Conservation (phyloP, 1,140 invertebrate species). For the Gonatopus flavifemur region DNA sequence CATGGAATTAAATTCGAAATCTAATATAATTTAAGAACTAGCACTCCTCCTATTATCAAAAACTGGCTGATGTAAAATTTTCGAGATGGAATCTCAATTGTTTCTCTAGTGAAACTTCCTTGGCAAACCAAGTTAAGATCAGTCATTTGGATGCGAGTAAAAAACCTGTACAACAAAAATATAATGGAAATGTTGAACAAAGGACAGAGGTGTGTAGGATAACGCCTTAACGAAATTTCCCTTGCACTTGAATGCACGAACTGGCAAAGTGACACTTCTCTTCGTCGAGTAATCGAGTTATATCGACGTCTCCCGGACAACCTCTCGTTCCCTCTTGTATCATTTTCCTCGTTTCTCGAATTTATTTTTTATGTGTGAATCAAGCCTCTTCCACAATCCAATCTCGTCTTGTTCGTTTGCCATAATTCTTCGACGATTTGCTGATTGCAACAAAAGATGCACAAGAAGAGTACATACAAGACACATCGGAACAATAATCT, state of each 20-base stretch:
- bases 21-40: no score
- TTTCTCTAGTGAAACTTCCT: no score
- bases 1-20: no score
- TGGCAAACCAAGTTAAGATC: no score
- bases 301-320: conserved; percentile 40
- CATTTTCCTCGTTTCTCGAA: not conserved
- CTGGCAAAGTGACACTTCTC: conserved; percentile 47
- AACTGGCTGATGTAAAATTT: no score
- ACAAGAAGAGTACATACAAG: conserved; percentile 11
- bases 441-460: conserved; percentile 40
- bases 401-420: conserved; percentile 26
- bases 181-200: no score
- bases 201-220: no score
- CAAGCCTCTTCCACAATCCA: not conserved
- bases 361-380: conserved; percentile 11
- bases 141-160: no score
- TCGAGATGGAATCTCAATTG: no score
- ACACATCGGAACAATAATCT: no score
- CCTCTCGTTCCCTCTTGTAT: conserved; percentile 2
- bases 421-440: conserved; percentile 44
- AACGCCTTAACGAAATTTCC: conserved; percentile 42
- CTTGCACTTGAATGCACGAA: conserved; percentile 35
- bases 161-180: no score
- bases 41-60: no score
- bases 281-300: conserved; percentile 49